Evolutionary conservation across 2,113 vertebrate species (phyloP).

Genomic region (Electrona antarctica): DNA sequence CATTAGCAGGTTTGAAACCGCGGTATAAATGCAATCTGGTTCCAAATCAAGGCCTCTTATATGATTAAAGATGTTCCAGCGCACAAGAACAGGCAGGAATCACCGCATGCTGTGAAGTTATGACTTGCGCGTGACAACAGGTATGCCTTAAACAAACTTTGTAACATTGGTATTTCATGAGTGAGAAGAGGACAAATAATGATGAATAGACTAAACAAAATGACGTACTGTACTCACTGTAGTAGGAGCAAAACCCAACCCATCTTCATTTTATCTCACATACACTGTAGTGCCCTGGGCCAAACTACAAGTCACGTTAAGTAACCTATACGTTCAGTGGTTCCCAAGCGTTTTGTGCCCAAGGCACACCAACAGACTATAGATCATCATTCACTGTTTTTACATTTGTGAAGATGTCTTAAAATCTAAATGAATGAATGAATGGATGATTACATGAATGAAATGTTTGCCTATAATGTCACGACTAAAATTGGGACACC

Average conservation of each 20-base stretch:
- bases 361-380: too few relatives aligned
- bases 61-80: constrained; percentile 25
- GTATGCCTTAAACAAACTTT: constrained; percentile 38
- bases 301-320: constrained; percentile 42
- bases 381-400: too few relatives aligned
- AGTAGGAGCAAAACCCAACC: constrained; percentile 34
- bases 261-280: constrained; percentile 25
- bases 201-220: constrained; percentile 44
- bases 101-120: constrained; percentile 30
- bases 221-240: constrained; percentile 10
- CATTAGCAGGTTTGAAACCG: not conserved
- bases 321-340: constrained; percentile 12
- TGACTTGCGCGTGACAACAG: constrained; percentile 40
- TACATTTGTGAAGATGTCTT: too few relatives aligned
- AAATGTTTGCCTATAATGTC: too few relatives aligned
- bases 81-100: constrained; percentile 53
- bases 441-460: too few relatives aligned
- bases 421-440: too few relatives aligned
- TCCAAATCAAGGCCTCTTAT: not conserved
- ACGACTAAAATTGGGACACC: too few relatives aligned
- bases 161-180: constrained; percentile 24
- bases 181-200: constrained; percentile 29
- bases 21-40: not conserved
- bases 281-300: constrained; percentile 31
- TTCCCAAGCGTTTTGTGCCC: too few relatives aligned